Evolutionary conservation across 1,140 invertebrate species (phyloP).

Genomic region (Drosophila gunungcola): DNA sequence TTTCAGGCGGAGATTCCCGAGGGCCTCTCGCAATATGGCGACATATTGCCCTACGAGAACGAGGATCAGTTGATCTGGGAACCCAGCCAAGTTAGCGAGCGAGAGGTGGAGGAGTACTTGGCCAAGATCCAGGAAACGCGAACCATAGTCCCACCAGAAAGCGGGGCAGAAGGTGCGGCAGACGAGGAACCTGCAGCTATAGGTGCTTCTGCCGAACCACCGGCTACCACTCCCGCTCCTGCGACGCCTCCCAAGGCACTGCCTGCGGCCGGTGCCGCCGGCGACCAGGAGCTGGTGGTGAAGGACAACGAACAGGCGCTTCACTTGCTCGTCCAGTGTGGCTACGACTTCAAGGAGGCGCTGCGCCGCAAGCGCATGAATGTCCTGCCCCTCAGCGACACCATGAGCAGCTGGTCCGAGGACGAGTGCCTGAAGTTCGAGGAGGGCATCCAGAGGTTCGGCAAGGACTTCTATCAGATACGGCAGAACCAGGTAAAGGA

Average conservation of each 20-base stretch:
- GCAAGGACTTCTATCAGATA: conserved; percentile 98
- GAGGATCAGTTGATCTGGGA: conserved; percentile 98
- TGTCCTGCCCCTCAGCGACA: conserved; percentile 89
- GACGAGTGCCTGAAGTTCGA: conserved; percentile 99
- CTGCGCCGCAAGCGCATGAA: conserved; percentile 93
- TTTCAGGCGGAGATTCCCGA: conserved; percentile 97
- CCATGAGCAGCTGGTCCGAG: conserved; percentile 97
- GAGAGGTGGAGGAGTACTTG: conserved; percentile 93
- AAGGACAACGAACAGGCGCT: conserved; percentile 97
- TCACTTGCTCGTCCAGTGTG: conserved; percentile 96
- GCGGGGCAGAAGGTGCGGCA: neutral
- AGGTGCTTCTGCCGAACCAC: too few relatives aligned
- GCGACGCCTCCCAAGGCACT: conserved; percentile 3
- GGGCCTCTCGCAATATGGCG: conserved; percentile 95
- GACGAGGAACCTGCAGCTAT: conserved; percentile 4
- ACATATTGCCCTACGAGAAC: conserved; percentile 97
- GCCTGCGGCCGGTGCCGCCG: neutral
- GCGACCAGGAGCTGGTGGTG: conserved; percentile 85
- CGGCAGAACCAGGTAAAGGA: conserved; percentile 94
- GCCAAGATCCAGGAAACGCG: conserved; percentile 83
- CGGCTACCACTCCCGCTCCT: neutral
- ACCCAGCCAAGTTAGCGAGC: conserved; percentile 90
- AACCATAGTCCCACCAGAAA: conserved; percentile 23
- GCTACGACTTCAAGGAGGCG: conserved; percentile 97
- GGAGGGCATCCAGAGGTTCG: conserved; percentile 95